Base-by-base conservation (phyloP, 2,113 vertebrate species). In the Melanostigma gelatinosum region DNA sequence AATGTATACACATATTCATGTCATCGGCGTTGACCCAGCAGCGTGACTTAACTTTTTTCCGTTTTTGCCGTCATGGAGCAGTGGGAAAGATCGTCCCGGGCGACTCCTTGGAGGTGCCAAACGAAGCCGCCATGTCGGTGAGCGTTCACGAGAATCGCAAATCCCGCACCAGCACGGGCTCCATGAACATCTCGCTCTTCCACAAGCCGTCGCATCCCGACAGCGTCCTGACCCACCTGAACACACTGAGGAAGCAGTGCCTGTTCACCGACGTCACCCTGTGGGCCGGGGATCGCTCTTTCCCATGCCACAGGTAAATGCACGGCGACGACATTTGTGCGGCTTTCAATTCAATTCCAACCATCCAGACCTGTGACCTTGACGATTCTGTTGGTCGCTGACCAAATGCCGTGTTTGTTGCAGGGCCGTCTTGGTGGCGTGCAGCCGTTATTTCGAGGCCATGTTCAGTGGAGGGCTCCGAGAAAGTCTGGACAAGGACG, bases 391-490 rank as follows among this genome's bases (percentile, higher is more conserved):
- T 60, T 66, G 24, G 4, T 77, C 29, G 9, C 46, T 76, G 61
- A 57, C 58, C 16, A 5, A 8, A 42, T 27, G 9, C 24, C 36
- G 27, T 44, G 24, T 71, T 61, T 68, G 36, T 66, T 57, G 12
- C 66, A 91, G 98, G 1, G 97, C 96, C 0, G 97, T 99, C 72
- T 85, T 99, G 80, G 98, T 97, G 0, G 98, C 98, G 16, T 98
- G 97, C 88, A 99, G 98, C 87, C 95, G 96, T 46, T 99, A 99
- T 86, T 99, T 99, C 0, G 97, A 98, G 92, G 98, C 98, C 77
- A 99, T 99, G 98, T 99, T 99, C 79, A 97, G 97, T 75, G 97
- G 97, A 0, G 98, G 98, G 4, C 95, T 99, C 29, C 94, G 97
- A 16, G 97, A 99, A 85, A 99, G 97, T 91, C 81, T 96, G 74